Evolutionary conservation across 2,888 invertebrate species (phyloP).

Genomic region (Amphimallon solstitiale): DNA sequence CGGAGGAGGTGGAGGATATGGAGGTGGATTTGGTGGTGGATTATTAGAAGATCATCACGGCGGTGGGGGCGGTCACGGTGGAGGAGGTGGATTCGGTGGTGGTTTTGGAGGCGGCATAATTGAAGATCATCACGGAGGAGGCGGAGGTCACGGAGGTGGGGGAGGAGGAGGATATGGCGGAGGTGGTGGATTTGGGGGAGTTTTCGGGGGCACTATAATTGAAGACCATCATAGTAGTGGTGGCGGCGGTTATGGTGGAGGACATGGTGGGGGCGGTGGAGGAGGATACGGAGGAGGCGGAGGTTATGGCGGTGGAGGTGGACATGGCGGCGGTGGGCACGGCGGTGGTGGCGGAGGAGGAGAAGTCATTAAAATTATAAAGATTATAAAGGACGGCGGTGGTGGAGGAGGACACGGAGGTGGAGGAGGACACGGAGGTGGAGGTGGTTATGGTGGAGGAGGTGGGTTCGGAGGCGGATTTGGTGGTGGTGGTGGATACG

Average conservation of each 20-base stretch:
- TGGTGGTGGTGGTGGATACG: conserved; percentile 15
- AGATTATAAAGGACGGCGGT: not conserved
- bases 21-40: conserved; percentile 35
- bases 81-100: conserved; percentile 30
- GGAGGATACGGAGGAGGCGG: conserved; percentile 51
- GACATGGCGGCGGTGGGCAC: conserved; percentile 20
- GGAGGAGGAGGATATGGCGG: conserved; percentile 34
- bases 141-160: conserved; percentile 5
- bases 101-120: conserved; percentile 33
- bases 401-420: conserved; percentile 29
- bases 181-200: conserved; percentile 37
- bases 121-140: conserved; percentile 11
- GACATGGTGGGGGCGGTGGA: conserved; percentile 48
- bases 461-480: conserved; percentile 2
- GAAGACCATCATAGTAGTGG: conserved; percentile 21
- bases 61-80: conserved; percentile 35
- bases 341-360: conserved; percentile 33
- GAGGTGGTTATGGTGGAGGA: conserved; percentile 28
- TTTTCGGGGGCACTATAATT: conserved; percentile 25
- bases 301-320: conserved; percentile 39
- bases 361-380: not conserved
- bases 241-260: conserved; percentile 52
- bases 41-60: conserved; percentile 34
- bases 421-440: conserved; percentile 14
- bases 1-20: conserved; percentile 28